Evolutionary conservation across 2,113 vertebrate species (phyloP).

Genomic region (Pituophis catenifer): DNA sequence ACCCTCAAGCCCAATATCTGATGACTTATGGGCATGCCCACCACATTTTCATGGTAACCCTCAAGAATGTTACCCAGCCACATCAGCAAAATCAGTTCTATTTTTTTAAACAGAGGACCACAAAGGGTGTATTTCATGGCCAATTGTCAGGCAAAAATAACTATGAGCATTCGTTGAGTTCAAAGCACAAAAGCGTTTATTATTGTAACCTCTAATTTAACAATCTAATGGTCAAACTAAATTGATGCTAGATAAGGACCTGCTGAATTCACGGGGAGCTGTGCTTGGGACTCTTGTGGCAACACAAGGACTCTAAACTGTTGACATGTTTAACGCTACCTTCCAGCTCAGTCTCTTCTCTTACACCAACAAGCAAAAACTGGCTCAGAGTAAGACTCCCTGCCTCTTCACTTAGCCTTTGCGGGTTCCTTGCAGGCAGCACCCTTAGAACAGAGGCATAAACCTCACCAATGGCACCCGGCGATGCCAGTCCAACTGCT

Average conservation of each 20-base stretch:
- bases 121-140: background rate
- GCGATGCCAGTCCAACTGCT: background rate
- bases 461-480: background rate
- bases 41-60: background rate
- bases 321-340: too few species aligned
- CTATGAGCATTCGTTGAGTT: too few species aligned
- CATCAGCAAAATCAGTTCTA: background rate
- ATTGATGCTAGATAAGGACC: too few species aligned
- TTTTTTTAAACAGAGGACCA: background rate
- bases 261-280: too few species aligned
- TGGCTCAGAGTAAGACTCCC: background rate
- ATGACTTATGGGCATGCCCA: background rate
- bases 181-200: too few species aligned
- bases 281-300: too few species aligned
- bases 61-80: background rate
- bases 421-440: background rate
- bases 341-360: too few species aligned
- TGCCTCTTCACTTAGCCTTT: background rate
- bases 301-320: too few species aligned
- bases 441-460: background rate
- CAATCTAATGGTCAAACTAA: too few species aligned
- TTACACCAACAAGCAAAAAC: background rate
- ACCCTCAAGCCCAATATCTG: background rate
- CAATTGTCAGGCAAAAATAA: too few species aligned
- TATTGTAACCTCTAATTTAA: too few species aligned